phyloP scores from a whole-genome alignment of 1,140 invertebrate species.

The Eumeta japonica region DNA sequence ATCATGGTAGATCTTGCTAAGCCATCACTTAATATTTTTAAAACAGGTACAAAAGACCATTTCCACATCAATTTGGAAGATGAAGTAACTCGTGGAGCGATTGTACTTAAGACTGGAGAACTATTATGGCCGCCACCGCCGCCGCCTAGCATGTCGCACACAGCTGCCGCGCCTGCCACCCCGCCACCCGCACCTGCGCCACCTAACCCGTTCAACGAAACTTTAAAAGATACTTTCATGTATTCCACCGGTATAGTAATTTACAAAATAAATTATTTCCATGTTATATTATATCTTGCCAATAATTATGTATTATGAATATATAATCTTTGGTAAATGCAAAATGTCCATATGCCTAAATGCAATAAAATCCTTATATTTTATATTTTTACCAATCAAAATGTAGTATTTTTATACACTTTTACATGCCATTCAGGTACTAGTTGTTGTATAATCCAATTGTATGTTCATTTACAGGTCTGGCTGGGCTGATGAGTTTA shows the following conservation, averaged over 20 bases:
- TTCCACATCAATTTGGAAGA: slow-evolving; percentile 80
- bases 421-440: slow-evolving; percentile 3
- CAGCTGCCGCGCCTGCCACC: slow-evolving; percentile 41
- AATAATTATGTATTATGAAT: no score
- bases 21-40: background rate
- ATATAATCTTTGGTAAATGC: no score
- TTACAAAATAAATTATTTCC: no score
- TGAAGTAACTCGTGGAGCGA: slow-evolving; percentile 82
- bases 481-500: slow-evolving; percentile 69
- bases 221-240: slow-evolving; percentile 66
- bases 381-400: slow-evolving; percentile 11
- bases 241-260: slow-evolving; percentile 67
- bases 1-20: no score
- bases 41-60: slow-evolving; percentile 67
- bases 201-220: slow-evolving; percentile 57
- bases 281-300: no score
- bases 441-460: slow-evolving; percentile 1
- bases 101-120: slow-evolving; percentile 73
- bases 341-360: no score
- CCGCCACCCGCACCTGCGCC: slow-evolving; percentile 29
- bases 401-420: slow-evolving; percentile 5
- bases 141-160: slow-evolving; percentile 53
- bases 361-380: slow-evolving; percentile 7
- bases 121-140: slow-evolving; percentile 80
- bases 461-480: slow-evolving; percentile 49